phyloP scores from a whole-genome alignment of 1,140 invertebrate species.

The Brachionus rotundiformis region DNA sequence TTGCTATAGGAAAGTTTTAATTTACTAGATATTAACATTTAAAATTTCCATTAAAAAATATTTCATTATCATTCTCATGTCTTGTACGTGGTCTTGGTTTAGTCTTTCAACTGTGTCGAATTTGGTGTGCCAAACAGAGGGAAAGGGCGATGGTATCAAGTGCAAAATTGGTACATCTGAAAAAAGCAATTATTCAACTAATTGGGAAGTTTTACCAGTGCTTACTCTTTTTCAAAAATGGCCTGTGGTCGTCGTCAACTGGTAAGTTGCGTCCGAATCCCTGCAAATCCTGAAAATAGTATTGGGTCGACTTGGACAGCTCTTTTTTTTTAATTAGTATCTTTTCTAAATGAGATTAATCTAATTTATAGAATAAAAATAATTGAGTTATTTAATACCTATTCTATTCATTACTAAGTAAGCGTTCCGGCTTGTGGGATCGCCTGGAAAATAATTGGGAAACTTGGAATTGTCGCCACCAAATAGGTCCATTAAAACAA shows the following conservation, averaged over 20 bases:
- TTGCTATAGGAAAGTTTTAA: too few species aligned
- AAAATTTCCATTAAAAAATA: constrained; percentile 43
- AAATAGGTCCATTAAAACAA: constrained; percentile 86
- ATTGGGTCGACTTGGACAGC: constrained; percentile 57
- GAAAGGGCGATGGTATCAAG: constrained; percentile 85
- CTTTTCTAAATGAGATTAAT: constrained; percentile 51
- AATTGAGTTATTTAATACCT: too few species aligned
- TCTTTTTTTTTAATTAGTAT: constrained; percentile 51
- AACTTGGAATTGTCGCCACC: constrained; percentile 81
- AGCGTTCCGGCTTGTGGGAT: constrained; percentile 5
- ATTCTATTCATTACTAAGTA: constrained; percentile 55
- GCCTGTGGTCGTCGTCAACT: constrained; percentile 93
- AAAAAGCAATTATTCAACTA: background rate
- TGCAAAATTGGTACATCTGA: constrained; percentile 82
- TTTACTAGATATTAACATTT: constrained; percentile 13
- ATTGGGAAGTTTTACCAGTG: background rate
- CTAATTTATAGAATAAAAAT: too few species aligned
- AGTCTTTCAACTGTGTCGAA: constrained; percentile 76
- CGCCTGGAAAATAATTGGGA: constrained; percentile 75
- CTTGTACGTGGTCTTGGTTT: constrained; percentile 79
- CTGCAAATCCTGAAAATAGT: constrained; percentile 60
- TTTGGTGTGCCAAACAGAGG: constrained; percentile 80
- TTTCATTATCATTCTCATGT: constrained; percentile 67
- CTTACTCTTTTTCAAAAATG: constrained; percentile 80
- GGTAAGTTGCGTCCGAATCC: constrained; percentile 61